Conservation (phyloP, 2,113 vertebrate species). For the Ibidorhyncha struthersii region DNA sequence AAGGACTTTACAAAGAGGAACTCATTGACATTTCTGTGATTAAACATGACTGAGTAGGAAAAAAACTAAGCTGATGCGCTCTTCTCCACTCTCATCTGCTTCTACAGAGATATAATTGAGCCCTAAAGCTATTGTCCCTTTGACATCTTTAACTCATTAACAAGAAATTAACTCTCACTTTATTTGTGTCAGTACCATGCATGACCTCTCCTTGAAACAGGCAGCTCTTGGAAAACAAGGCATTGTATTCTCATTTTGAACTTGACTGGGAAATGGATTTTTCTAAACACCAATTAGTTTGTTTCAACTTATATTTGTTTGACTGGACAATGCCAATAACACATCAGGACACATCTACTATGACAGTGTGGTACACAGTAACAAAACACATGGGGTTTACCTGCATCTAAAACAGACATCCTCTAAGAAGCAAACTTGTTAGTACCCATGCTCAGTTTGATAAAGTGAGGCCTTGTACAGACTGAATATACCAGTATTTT, state of each 20-base stretch:
- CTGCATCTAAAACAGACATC: neutral
- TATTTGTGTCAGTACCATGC: neutral
- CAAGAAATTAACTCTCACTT: conserved; percentile 26
- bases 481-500: neutral
- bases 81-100: neutral
- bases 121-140: neutral
- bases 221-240: neutral
- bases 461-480: neutral
- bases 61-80: neutral
- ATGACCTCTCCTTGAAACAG: neutral
- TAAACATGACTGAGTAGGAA: neutral
- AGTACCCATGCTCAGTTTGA: neutral
- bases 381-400: neutral
- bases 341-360: neutral
- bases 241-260: neutral
- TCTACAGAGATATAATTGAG: conserved; percentile 4
- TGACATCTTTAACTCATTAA: neutral
- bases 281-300: neutral
- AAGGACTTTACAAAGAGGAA: neutral
- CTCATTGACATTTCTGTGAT: neutral
- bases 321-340: neutral
- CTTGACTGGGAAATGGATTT: neutral
- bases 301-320: neutral
- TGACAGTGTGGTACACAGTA: neutral
- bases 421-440: neutral